These are phyloP conservation scores for Lithophane leautieri DNA, from an alignment of 2,888 invertebrate genomes.

Conservation along the genomic window DNA sequence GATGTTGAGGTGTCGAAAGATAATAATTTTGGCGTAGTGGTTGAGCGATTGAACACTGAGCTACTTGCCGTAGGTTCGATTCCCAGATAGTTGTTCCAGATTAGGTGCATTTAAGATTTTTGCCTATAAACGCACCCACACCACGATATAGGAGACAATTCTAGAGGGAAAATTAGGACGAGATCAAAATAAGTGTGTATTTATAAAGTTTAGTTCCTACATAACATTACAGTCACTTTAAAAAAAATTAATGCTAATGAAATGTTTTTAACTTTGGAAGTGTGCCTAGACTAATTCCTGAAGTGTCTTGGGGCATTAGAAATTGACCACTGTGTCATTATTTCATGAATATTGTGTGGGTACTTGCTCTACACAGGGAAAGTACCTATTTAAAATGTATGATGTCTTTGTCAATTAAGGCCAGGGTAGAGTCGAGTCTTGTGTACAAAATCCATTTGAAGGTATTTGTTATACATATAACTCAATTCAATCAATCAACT, in stretches of 20 bases:
- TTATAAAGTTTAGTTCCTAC: not conserved
- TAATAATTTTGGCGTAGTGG: not conserved
- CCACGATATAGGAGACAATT: not conserved
- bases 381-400: constrained; percentile 15
- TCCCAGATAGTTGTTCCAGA: not conserved
- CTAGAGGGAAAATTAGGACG: not conserved
- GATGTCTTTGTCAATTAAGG: constrained; percentile 17
- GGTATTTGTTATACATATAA: not conserved
- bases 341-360: not conserved
- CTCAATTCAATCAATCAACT: constrained; percentile 10
- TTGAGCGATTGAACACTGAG: not conserved
- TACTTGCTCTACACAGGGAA: not conserved
- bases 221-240: not conserved
- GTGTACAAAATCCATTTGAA: constrained; percentile 14
- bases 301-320: not conserved
- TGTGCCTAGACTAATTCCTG: not conserved
- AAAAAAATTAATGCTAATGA: not conserved
- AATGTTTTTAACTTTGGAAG: not conserved
- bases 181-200: not conserved
- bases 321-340: not conserved
- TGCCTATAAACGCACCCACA: not conserved
- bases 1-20: not conserved
- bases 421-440: constrained; percentile 15
- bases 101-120: not conserved
- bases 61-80: not conserved